These are phyloP conservation scores for Thunnus thynnus DNA, from an alignment of 2,113 vertebrate species.

Conservation along the genomic window DNA sequence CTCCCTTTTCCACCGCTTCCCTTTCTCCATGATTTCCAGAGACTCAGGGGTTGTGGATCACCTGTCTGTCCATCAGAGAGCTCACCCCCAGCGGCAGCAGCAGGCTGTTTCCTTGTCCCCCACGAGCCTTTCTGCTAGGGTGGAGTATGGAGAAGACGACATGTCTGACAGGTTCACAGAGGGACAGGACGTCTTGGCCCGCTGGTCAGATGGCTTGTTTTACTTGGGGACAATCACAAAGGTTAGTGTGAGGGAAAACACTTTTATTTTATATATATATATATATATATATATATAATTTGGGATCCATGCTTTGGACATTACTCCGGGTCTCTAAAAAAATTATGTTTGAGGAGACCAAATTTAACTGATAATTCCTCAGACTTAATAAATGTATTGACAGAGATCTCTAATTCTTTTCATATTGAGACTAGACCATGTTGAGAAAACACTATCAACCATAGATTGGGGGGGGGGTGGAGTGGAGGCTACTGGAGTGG, in stretches of 20 bases:
- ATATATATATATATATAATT: too few relatives aligned
- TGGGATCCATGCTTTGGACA: too few relatives aligned
- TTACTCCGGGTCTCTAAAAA: too few relatives aligned
- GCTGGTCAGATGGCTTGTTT: slow-evolving; percentile 99
- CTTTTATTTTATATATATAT: too few relatives aligned
- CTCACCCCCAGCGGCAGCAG: slow-evolving; percentile 89
- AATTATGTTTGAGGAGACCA: too few relatives aligned
- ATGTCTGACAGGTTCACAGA: slow-evolving; percentile 95
- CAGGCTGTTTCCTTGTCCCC: slow-evolving; percentile 90
- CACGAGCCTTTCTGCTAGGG: slow-evolving; percentile 87
- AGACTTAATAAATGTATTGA: too few relatives aligned
- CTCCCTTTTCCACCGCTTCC: background rate
- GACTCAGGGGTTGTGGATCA: slow-evolving; percentile 94
- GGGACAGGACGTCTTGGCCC: slow-evolving; percentile 98
- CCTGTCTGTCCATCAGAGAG: slow-evolving; percentile 93
- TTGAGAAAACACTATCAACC: too few relatives aligned
- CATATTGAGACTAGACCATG: too few relatives aligned
- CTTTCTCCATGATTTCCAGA: slow-evolving; percentile 80
- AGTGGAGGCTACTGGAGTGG: too few relatives aligned
- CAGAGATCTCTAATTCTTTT: too few relatives aligned
- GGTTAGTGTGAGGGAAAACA: slow-evolving; percentile 77
- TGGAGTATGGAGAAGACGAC: slow-evolving; percentile 90
- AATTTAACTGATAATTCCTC: too few relatives aligned
- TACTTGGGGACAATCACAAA: slow-evolving; percentile 99
- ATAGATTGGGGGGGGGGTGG: too few relatives aligned